Evolutionary conservation across 2,113 vertebrate genomes (phyloP).

Genomic region (Pteronura brasiliensis): DNA sequence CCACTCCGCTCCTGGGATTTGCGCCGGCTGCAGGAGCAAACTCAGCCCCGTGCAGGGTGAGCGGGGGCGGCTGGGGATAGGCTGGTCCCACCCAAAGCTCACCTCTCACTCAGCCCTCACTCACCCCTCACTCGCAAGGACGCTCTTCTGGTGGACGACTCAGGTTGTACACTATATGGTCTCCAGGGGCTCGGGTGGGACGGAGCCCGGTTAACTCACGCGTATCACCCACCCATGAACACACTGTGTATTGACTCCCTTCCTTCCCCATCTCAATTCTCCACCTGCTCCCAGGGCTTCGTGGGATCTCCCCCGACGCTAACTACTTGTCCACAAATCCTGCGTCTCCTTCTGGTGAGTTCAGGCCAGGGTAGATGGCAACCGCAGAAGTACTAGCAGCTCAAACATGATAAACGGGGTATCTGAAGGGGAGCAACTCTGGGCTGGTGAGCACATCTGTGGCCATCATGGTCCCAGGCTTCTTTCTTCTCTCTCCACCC

Average conservation of each 20-base stretch:
- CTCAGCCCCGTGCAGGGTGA: not conserved
- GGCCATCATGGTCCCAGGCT: not conserved
- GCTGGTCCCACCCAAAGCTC: not conserved
- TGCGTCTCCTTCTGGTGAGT: not conserved
- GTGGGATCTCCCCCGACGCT: not conserved
- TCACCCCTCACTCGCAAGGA: not conserved
- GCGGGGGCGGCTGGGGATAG: too few species aligned
- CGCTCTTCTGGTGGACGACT: not conserved
- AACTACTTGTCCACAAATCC: not conserved
- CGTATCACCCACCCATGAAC: not conserved
- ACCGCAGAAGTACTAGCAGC: not conserved
- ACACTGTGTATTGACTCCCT: not conserved
- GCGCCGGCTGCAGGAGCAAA: not conserved
- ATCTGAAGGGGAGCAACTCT: not conserved
- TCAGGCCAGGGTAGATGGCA: not conserved
- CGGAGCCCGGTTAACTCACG: not conserved
- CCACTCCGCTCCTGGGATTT: accelerated
- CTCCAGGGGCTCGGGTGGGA: not conserved
- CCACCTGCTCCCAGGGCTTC: not conserved
- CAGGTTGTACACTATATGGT: not conserved
- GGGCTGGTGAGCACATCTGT: not conserved
- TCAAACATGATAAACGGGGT: not conserved
- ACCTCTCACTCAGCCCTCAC: not conserved
- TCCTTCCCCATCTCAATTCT: not conserved
- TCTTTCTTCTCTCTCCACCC: not conserved